Percentiles rank a stretch among this genome's conserved stretches.
These are phyloP conservation scores for Tipula unca DNA, from an alignment of 2,888 invertebrate genomes.

Conservation along the genomic window DNA sequence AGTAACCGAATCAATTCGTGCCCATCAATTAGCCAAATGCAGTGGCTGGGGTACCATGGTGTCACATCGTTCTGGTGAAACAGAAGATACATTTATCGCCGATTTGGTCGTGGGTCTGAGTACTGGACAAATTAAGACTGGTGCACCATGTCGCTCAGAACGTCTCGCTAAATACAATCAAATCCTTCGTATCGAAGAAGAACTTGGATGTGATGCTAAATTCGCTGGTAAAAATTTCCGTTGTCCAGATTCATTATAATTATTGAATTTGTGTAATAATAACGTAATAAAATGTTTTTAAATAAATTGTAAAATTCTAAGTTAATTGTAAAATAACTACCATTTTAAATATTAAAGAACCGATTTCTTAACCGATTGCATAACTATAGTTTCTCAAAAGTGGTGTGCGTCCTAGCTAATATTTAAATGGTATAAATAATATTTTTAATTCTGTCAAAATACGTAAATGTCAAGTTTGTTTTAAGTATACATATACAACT, in stretches of 20 bases:
- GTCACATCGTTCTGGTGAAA: slow-evolving; percentile 96
- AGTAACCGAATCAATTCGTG: slow-evolving; percentile 96
- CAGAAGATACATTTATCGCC: slow-evolving; percentile 98
- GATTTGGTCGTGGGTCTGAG: slow-evolving; percentile 97
- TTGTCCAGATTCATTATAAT: slow-evolving; percentile 50
- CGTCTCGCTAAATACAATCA: slow-evolving; percentile 98
- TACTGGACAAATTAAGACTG: slow-evolving; percentile 99
- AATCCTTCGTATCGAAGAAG: slow-evolving; percentile 95
- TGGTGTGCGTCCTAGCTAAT: background rate
- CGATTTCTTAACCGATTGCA: too few relatives aligned
- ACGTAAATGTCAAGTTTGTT: too few relatives aligned
- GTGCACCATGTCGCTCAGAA: slow-evolving; percentile 98
- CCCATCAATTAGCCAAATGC: slow-evolving; percentile 77
- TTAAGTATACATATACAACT: too few relatives aligned
- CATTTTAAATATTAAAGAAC: too few relatives aligned
- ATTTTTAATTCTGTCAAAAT: background rate
- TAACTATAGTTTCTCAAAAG: background rate
- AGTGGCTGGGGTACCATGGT: slow-evolving; percentile 99
- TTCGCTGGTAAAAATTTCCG: slow-evolving; percentile 96
- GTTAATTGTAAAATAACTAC: too few relatives aligned
- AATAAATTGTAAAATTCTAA: too few relatives aligned
- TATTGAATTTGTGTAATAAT: too few relatives aligned
- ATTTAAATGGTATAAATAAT: background rate
- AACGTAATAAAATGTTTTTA: too few relatives aligned
- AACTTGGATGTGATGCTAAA: slow-evolving; percentile 81